A percentile compares a stretch with the other conserved stretches of the same genome.
Evolutionary conservation across 2,113 vertebrate genomes (phyloP).

Genomic region (Caretta caretta): DNA sequence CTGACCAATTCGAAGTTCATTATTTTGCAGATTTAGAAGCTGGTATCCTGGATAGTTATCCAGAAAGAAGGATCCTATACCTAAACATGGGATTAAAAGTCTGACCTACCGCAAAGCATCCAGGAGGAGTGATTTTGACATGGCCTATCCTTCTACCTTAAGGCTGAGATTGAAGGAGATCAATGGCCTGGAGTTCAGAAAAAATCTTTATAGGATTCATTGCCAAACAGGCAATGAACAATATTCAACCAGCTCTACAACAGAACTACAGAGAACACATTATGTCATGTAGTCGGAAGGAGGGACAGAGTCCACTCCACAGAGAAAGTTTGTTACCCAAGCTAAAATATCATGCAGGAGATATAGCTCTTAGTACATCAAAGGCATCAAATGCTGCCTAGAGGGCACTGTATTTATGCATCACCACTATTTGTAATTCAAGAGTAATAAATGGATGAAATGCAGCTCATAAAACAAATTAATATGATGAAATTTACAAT

Average conservation of each 20-base stretch:
- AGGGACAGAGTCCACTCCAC: background rate
- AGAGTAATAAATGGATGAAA: constrained; percentile 67
- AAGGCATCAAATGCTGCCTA: background rate
- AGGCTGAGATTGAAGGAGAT: background rate
- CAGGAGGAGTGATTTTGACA: background rate
- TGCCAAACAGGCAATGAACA: constrained; percentile 22
- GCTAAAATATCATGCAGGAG: constrained; percentile 49
- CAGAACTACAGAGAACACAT: background rate
- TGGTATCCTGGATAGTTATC: background rate
- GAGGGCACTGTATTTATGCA: constrained; percentile 47
- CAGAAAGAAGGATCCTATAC: background rate
- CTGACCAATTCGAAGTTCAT: background rate
- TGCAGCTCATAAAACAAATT: constrained; percentile 70
- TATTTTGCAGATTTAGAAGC: background rate
- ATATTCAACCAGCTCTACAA: background rate
- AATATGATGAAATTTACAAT: constrained; percentile 72
- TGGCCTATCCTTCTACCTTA: background rate
- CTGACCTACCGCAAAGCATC: background rate
- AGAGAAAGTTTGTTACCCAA: constrained; percentile 44
- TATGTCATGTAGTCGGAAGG: background rate
- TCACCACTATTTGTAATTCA: constrained; percentile 50
- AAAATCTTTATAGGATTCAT: constrained; percentile 3
- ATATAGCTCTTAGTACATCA: background rate
- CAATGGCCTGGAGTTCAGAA: background rate
- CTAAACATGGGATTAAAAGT: background rate